phyloP scores from a whole-genome alignment of 2,797 vertebrate genomes.

The Ceyx erithaca region DNA sequence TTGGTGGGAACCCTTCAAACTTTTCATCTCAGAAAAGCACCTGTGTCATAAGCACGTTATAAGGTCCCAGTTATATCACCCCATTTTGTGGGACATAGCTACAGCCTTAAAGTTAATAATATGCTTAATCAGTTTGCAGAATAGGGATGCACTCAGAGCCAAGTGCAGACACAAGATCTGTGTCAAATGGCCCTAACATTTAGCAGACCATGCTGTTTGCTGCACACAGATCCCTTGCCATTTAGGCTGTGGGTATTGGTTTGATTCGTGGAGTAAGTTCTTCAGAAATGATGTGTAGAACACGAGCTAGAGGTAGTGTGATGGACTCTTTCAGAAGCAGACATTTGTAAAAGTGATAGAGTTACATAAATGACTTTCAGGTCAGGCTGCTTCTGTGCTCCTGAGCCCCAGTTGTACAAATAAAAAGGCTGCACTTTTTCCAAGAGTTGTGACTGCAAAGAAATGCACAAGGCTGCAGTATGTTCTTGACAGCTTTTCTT shows the following conservation, averaged over 20 bases:
- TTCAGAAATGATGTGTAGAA: neutral
- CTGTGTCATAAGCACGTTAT: slow-evolving; percentile 19
- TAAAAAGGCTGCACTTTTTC: neutral
- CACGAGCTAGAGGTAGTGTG: neutral
- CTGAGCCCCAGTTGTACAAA: neutral
- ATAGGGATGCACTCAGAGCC: neutral
- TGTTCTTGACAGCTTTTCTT: neutral
- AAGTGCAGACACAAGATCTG: neutral
- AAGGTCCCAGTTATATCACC: neutral
- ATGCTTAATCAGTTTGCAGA: neutral
- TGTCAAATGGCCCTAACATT: neutral
- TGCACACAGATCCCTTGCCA: neutral
- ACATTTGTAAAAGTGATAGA: neutral
- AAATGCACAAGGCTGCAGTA: neutral
- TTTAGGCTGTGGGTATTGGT: neutral
- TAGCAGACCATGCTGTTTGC: neutral
- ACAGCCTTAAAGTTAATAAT: neutral
- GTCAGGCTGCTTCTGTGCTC: neutral
- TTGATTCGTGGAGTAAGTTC: neutral
- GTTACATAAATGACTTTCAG: neutral
- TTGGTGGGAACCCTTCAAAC: neutral
- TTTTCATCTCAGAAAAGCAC: neutral
- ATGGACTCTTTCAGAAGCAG: neutral
- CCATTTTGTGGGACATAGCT: neutral
- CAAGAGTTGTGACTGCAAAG: fast-evolving